These are phyloP conservation scores for Sylvietta virens DNA, from an alignment of 2,113 vertebrate genomes.

Conservation along the genomic window DNA sequence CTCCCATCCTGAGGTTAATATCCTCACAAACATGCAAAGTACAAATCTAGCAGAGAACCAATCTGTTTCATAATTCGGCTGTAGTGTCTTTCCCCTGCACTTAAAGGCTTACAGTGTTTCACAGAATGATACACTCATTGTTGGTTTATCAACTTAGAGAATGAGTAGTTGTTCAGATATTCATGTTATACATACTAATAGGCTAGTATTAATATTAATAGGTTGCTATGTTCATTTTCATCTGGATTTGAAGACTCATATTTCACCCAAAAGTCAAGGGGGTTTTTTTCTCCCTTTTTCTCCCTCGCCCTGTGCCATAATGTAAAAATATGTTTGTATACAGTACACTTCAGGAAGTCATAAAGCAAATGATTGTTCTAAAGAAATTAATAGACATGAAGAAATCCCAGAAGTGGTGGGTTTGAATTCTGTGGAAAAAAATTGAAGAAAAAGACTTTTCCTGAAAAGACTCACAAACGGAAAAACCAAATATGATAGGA, in stretches of 20 bases:
- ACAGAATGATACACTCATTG: conserved; percentile 46
- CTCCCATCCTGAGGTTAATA: conserved; percentile 58
- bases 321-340: neutral
- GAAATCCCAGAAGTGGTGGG: neutral
- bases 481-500: neutral
- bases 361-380: neutral
- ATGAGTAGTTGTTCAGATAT: conserved; percentile 51
- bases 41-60: conserved; percentile 31
- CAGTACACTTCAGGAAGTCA: neutral
- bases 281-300: neutral
- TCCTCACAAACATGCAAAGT: conserved; percentile 57
- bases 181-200: conserved; percentile 43
- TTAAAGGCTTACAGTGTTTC: conserved; percentile 41
- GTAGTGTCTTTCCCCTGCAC: conserved; percentile 2
- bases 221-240: neutral
- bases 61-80: conserved; percentile 40
- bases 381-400: neutral
- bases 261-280: neutral
- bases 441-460: neutral
- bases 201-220: conserved; percentile 17
- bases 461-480: neutral
- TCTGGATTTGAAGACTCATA: conserved; percentile 4
- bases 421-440: neutral
- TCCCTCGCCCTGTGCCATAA: neutral
- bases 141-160: conserved; percentile 47